Percentiles rank a stretch among this genome's conserved stretches.
Conservation (phyloP, 1,140 invertebrate genomes). For the Proctacanthus coquilletti region DNA sequence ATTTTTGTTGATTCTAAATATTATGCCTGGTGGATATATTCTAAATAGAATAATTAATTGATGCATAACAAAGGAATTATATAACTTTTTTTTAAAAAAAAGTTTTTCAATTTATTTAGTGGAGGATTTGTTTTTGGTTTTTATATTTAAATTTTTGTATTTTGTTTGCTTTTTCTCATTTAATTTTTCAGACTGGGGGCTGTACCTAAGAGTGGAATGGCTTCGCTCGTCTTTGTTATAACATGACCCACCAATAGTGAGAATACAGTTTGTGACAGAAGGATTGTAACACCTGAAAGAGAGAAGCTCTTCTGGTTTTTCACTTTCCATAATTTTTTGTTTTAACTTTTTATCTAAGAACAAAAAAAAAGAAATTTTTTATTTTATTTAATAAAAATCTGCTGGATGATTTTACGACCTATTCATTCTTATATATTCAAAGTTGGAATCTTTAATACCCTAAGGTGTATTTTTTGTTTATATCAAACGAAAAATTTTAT, state of each 20-base stretch:
- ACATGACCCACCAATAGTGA: constrained; percentile 93
- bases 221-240: constrained; percentile 94
- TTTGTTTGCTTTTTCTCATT: not conserved
- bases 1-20: no score
- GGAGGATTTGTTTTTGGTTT: not conserved
- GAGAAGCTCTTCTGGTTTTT: constrained; percentile 9
- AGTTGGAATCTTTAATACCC: no score
- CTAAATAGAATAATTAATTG: no score
- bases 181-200: constrained; percentile 1
- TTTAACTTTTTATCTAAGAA: not conserved
- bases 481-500: no score
- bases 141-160: not conserved
- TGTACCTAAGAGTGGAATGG: constrained; percentile 92
- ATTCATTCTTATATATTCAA: no score
- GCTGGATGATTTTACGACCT: no score
- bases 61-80: no score
- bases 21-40: no score
- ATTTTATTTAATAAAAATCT: constrained; percentile 1
- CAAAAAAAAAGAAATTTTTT: not conserved
- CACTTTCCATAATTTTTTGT: not conserved
- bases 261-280: constrained; percentile 98
- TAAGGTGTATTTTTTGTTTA: no score
- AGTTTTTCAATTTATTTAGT: not conserved
- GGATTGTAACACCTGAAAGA: constrained; percentile 94
- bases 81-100: no score